A percentile compares a stretch with the other conserved stretches of the same genome.
These are phyloP conservation scores for Anas platyrhynchos DNA, from an alignment of 2,113 vertebrate species.

Conservation along the genomic window DNA sequence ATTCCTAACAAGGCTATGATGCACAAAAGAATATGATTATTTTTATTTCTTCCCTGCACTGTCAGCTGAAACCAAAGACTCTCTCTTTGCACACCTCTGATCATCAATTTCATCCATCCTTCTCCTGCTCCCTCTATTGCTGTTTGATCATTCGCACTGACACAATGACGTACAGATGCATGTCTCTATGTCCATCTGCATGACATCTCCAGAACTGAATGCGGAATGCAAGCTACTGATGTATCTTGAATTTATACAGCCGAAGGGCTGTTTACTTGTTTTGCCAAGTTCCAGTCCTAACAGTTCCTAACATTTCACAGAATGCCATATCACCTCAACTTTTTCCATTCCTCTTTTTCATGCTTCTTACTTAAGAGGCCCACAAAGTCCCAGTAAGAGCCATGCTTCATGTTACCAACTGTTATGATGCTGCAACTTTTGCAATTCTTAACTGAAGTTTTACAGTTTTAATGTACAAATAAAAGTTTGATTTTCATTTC, in stretches of 20 bases:
- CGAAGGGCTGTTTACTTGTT: background rate
- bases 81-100: background rate
- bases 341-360: background rate
- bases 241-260: background rate
- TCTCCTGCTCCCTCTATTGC: background rate
- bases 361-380: background rate
- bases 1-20: background rate
- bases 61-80: background rate
- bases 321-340: background rate
- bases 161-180: background rate
- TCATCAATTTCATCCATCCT: background rate
- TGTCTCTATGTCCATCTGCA: background rate
- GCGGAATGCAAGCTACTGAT: background rate
- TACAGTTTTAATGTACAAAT: background rate
- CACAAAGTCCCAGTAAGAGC: background rate
- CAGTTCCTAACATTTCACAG: background rate
- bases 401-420: background rate
- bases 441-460: background rate
- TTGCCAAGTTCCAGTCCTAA: background rate
- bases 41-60: background rate
- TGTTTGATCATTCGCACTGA: background rate
- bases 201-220: background rate
- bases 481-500: background rate
- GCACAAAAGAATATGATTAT: background rate
- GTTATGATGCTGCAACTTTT: background rate